Evolutionary conservation across 2,797 vertebrate genomes (phyloP), one percentile per base, ranked within the genome.

Genomic region (Kryptolebias ocellatus): DNA sequence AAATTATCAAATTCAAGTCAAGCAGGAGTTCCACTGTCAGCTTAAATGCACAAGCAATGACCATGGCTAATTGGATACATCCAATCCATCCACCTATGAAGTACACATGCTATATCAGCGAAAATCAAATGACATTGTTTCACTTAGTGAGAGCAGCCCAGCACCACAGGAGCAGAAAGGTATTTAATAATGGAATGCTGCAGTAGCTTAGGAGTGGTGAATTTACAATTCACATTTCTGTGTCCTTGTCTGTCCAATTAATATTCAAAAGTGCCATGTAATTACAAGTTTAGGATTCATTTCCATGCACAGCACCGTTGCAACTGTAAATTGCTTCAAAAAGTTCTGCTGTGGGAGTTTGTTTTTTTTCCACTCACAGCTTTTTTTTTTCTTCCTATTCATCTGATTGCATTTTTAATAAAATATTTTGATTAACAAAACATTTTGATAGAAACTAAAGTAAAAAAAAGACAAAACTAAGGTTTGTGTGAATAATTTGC

Each of bases 131-230:
- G 50, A 88, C 80, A 88, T 72, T 81, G 78, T 84, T 88, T 81
- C 81, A 86, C 71, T 78, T 65, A 39, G 78, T 49, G 72, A 42
- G 69, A 74, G 75, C 75, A 60, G 84, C 59, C 56, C 74, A 42
- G 83, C 78, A 85, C 73, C 83, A 77, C 84, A 87, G 79, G 72
- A 79, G 70, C 77, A 84, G 77, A 87, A 69, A 85, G 84, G 90
- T 89, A 81, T 88, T 85, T 89, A 88, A 90, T 89, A 89, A 87
- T 86, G 79, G 78, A 80, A 80, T 73, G 77, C 68, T 87, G 78
- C 78, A 74, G 74, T 76, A 63, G 75, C 68, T 78, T 42, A 72
- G 74, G 56, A 65, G 56, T 59, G 57, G 14, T 57, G 65, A 74
- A 75, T 83, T 87, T 65, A 80, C 66, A 57, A 87, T 79, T 79